Percentiles rank a stretch among this genome's conserved stretches.
Evolutionary conservation across 2,797 vertebrate species (phyloP).

Genomic region (Nyctalus aviator): DNA sequence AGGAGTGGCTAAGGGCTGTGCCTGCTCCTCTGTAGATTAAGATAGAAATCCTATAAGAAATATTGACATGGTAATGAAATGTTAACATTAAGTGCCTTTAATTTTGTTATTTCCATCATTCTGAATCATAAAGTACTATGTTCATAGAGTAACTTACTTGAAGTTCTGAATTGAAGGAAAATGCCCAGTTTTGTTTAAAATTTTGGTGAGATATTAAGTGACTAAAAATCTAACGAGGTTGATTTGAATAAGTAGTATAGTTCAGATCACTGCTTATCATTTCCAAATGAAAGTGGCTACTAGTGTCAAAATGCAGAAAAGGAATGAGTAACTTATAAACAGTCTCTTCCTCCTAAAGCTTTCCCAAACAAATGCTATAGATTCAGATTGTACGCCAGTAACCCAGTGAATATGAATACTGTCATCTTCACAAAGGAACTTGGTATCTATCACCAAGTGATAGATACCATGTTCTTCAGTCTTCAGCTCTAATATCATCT

Average conservation of each 20-base stretch:
- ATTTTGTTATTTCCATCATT: conserved; percentile 54
- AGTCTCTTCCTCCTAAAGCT: not conserved
- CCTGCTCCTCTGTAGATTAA: conserved; percentile 12
- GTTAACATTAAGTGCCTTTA: not conserved
- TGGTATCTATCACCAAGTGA: not conserved
- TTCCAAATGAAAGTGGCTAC: not conserved
- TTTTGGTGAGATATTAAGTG: not conserved
- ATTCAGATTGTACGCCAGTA: not conserved
- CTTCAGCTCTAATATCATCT: not conserved
- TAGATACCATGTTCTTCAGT: too few species aligned
- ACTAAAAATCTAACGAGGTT: not conserved
- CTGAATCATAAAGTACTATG: conserved; percentile 37
- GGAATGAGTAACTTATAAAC: not conserved
- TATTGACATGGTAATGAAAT: not conserved
- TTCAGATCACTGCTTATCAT: not conserved
- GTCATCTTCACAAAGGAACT: not conserved
- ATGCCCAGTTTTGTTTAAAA: conserved; percentile 48
- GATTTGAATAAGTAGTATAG: not conserved
- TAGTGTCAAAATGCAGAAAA: not conserved
- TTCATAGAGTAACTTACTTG: conserved; percentile 43
- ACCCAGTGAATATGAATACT: not conserved
- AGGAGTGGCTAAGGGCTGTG: not conserved
- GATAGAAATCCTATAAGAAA: conserved; percentile 15
- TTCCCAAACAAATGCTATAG: not conserved
- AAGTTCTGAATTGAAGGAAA: conserved; percentile 56